These are phyloP conservation scores for Zaprionus tsacasi DNA, from an alignment of 1,140 invertebrate genomes.

Conservation along the genomic window DNA sequence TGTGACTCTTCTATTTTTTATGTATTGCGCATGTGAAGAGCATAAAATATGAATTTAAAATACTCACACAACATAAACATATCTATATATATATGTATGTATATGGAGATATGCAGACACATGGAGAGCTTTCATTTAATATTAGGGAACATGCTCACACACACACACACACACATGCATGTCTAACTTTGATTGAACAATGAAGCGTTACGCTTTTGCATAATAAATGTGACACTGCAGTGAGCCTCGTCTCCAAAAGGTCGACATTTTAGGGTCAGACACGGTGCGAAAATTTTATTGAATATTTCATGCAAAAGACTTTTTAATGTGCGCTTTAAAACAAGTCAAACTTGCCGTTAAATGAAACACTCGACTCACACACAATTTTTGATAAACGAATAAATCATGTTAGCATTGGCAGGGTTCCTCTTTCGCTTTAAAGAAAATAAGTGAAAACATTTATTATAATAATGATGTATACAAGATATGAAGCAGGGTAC, in stretches of 20 bases:
- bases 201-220: conserved; percentile 32
- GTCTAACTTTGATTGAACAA: conserved; percentile 19
- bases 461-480: conserved; percentile 5
- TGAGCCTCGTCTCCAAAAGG: conserved; percentile 32
- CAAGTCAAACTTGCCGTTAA: conserved; percentile 6
- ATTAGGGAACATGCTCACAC: conserved; percentile 15
- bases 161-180: not conserved
- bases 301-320: conserved; percentile 70
- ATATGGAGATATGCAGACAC: not conserved
- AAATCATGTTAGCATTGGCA: conserved; percentile 49
- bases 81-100: not conserved
- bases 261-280: conserved; percentile 36
- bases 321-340: conserved; percentile 69
- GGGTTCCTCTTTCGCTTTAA: not conserved
- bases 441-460: not conserved
- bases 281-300: conserved; percentile 50
- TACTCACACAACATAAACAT: conserved; percentile 1
- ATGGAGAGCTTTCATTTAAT: conserved; percentile 31
- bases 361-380: conserved; percentile 29
- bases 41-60: conserved; percentile 40
- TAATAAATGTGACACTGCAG: conserved; percentile 54
- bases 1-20: not conserved
- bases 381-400: conserved; percentile 56
- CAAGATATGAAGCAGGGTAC: not conserved
- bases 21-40: conserved; percentile 11